Evolutionary conservation across 2,113 vertebrate genomes (phyloP), one percentile per base, ranked within the genome.

Genomic region (Notechis scutatus): DNA sequence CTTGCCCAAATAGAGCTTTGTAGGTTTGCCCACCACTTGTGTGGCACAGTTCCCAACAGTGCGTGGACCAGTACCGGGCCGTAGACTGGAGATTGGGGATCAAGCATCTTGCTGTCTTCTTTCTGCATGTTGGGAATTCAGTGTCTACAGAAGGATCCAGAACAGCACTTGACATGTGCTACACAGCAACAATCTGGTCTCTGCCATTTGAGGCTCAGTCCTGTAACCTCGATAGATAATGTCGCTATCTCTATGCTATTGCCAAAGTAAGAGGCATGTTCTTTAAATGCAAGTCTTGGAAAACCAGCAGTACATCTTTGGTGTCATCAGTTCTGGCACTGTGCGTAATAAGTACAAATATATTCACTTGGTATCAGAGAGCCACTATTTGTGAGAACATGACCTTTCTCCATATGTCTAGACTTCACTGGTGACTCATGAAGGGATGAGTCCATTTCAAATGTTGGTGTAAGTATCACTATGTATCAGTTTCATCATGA

Each of bases 31-130:
- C 24, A 3, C 57, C 23, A 11, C 59, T 61, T 61, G 24, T 29
- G 24, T 61, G 59, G 24, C 59, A 61, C 59, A 4, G 59, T 61
- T 61, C 23, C 10, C 10, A 29, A 61, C 3, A 61, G 59, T 24
- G 24, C 3, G 1, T 1, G 1, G 59, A 61, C 3, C 10, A 11
- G 10, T 61, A 29, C 3, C 26, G 1, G 26, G 26, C 10, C 3
- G 3, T 11, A 1, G 59, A 61, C 59, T 12, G 24, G 59, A 29
- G 59, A 4, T 61, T 61, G 10, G 59, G 26, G 24, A 64, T 64
- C 26, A 12, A 64, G 59, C 59, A 29, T 29, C 26, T 64, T 64
- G 24, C 59, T 29, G 26, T 4, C 59, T 56, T 29, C 59, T 64
- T 64, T 29, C 10, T 64, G 59, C 59, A 29, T 11, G 26, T 64